phyloP scores from a whole-genome alignment of 2,113 vertebrate genomes.

The Elgaria multicarinata region DNA sequence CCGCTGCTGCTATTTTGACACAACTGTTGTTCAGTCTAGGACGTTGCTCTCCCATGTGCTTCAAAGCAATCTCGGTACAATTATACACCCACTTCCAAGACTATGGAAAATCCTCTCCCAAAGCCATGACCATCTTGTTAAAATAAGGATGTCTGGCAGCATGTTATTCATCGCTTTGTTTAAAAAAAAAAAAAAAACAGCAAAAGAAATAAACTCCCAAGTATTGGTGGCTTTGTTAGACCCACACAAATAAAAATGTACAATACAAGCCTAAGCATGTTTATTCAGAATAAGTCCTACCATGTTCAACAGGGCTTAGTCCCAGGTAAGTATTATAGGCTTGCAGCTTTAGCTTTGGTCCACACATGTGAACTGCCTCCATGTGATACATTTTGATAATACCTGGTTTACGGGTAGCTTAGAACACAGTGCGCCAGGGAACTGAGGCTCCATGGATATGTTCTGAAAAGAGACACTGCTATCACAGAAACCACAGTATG shows the following conservation, averaged over 20 bases:
- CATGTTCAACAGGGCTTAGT: not conserved
- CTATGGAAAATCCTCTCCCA: slow-evolving; percentile 68
- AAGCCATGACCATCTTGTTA: slow-evolving; percentile 55
- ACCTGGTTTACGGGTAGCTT: not conserved
- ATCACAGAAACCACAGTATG: too few relatives aligned
- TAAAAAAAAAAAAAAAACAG: slow-evolving; percentile 35
- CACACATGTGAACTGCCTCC: not conserved
- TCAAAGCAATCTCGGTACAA: slow-evolving; percentile 60
- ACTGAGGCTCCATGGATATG: not conserved
- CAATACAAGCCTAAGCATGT: not conserved
- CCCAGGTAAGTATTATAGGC: not conserved
- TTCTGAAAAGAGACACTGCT: not conserved
- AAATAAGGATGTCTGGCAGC: slow-evolving; percentile 57
- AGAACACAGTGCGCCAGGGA: not conserved
- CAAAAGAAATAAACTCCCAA: not conserved
- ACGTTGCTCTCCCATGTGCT: slow-evolving; percentile 58
- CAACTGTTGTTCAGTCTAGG: slow-evolving; percentile 53
- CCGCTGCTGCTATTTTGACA: slow-evolving; percentile 28
- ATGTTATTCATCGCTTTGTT: slow-evolving; percentile 59
- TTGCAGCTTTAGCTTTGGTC: not conserved
- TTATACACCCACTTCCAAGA: slow-evolving; percentile 68
- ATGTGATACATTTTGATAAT: not conserved
- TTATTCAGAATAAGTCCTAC: not conserved
- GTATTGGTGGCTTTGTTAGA: not conserved
- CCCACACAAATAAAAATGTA: not conserved